phyloP scores from a whole-genome alignment of 2,113 vertebrate species.

The Gasterosteus aculeatus region DNA sequence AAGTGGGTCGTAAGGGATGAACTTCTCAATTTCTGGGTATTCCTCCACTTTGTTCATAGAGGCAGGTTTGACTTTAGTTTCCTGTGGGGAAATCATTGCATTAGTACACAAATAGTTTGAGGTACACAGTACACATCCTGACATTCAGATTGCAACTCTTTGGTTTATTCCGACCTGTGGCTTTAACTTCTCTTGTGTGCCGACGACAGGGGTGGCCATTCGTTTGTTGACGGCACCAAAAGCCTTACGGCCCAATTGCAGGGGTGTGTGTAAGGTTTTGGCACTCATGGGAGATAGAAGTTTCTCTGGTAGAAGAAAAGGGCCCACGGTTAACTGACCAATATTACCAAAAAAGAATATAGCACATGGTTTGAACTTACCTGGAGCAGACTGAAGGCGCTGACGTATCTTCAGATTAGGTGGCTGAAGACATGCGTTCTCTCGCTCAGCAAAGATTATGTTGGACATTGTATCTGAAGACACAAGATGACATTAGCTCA shows the following conservation, averaged over 20 bases:
- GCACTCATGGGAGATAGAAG: constrained; percentile 32
- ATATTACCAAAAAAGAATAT: neutral
- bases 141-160: neutral
- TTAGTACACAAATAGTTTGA: neutral
- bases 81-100: constrained; percentile 30
- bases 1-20: constrained; percentile 70
- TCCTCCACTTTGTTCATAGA: constrained; percentile 49
- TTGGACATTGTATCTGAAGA: constrained; percentile 63
- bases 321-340: neutral
- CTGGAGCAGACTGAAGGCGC: constrained; percentile 72
- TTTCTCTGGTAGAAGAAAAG: constrained; percentile 50
- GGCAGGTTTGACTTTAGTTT: constrained; percentile 47
- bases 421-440: constrained; percentile 49
- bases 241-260: constrained; percentile 64
- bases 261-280: constrained; percentile 55
- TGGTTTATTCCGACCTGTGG: constrained; percentile 49
- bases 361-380: constrained; percentile 16
- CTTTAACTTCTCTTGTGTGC: constrained; percentile 55
- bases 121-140: neutral
- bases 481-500: neutral
- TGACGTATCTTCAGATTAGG: constrained; percentile 58
- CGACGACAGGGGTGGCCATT: constrained; percentile 38
- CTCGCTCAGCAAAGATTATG: constrained; percentile 59
- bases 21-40: constrained; percentile 70
- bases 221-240: constrained; percentile 63